Evolutionary conservation across 2,797 vertebrate species (phyloP), one percentile per base, ranked within the genome.

Genomic region (Scolopax rusticola): DNA sequence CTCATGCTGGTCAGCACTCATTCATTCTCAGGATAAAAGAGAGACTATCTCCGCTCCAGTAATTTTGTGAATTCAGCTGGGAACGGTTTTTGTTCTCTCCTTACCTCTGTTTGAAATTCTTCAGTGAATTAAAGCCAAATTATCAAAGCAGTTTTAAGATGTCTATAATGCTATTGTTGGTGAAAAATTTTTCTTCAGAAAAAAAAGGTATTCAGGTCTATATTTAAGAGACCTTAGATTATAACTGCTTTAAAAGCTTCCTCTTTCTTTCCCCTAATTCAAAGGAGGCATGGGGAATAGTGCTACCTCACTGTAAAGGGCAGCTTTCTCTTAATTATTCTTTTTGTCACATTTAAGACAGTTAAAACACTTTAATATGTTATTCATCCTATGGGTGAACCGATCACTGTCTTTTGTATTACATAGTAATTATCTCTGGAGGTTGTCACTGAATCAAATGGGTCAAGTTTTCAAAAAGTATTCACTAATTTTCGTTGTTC

Each of bases 81-180:
- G 32, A 91, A 41, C 20, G 10, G 10, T 6, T 91, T 87, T 67
- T 88, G 15, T 75, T 78, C 45, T 92, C 14, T 47, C 36, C 10
- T 15, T n/a, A 36, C 19, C 4, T 5, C 16, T 43, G 36, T 4
- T 2, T 73, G 65, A 90, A 95, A 53, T 73, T 71, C 53, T 90
- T 75, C 57, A 33, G 15, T 64, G 84, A 92, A 93, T 93, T 76
- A 82, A 87, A 36, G 61, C 73, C 48, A 84, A 89, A 84, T 81
- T 84, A 75, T 89, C 65, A 87, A 90, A 87, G 65, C 11, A 4
- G 30, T 67, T 87, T 87, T 59, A 91, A 77, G 15, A 73, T 27
- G 11, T 30, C 38, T 84, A 3, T 64, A 88, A 78, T 1, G 1
- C 5, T 8, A 71, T 3, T 71, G 28, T 45, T 56, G 15, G 33